Evolutionary conservation across 2,888 invertebrate genomes (phyloP).

Genomic region (Melitaea athalia): DNA sequence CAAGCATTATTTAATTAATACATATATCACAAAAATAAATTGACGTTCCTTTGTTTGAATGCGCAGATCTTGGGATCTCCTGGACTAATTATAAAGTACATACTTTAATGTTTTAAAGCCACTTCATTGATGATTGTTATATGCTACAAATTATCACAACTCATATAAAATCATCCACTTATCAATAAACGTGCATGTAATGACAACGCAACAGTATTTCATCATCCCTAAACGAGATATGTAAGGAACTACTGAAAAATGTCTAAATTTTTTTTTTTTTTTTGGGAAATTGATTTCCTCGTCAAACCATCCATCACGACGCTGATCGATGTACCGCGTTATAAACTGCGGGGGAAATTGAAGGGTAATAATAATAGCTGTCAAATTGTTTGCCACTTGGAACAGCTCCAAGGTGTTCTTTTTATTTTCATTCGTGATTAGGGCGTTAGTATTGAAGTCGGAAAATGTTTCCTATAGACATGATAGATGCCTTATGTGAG

Average conservation of each 20-base stretch:
- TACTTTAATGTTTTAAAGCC: too few relatives aligned
- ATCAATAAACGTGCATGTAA: background rate
- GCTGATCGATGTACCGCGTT: conserved; percentile 4
- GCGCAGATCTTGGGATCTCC: too few relatives aligned
- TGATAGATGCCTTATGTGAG: background rate
- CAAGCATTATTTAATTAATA: too few relatives aligned
- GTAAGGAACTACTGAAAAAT: background rate
- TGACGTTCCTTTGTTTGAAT: too few relatives aligned
- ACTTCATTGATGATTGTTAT: too few relatives aligned
- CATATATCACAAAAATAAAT: too few relatives aligned
- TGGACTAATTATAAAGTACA: too few relatives aligned
- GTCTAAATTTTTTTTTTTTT: background rate
- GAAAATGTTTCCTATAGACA: background rate
- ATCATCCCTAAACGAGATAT: background rate
- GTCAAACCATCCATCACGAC: conserved; percentile 8
- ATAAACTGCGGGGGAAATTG: conserved; percentile 7
- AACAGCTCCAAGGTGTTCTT: conserved; percentile 7
- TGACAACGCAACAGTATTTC: background rate
- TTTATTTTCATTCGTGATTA: background rate
- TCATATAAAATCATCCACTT: too few relatives aligned
- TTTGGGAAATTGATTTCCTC: background rate
- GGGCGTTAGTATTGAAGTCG: background rate
- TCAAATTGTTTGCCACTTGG: conserved; percentile 9
- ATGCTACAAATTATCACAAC: too few relatives aligned
- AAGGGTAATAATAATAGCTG: conserved; percentile 12